phyloP scores from a whole-genome alignment of 2,888 invertebrate genomes.

The Himalopsyche anomala region DNA sequence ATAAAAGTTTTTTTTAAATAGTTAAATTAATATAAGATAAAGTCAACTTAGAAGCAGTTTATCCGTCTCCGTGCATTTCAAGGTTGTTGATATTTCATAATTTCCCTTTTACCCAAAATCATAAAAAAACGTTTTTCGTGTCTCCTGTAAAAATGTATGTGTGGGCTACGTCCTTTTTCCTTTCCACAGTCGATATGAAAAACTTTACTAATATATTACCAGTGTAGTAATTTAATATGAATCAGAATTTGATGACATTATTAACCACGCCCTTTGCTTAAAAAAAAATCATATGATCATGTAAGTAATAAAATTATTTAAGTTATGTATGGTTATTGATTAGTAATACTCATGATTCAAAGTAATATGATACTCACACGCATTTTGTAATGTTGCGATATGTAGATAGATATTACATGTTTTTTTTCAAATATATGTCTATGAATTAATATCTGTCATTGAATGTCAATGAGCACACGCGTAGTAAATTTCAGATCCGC shows the following conservation, averaged over 20 bases:
- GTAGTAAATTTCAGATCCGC: neutral
- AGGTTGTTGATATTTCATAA: too few relatives aligned
- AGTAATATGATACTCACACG: neutral
- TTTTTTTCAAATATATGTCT: neutral
- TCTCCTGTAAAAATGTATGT: too few relatives aligned
- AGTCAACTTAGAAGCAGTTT: too few relatives aligned
- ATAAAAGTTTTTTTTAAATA: too few relatives aligned
- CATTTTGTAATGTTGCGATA: neutral
- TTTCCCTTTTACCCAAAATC: too few relatives aligned
- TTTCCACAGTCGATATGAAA: too few relatives aligned
- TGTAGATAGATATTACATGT: neutral
- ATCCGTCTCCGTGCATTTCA: too few relatives aligned
- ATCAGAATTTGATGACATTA: neutral
- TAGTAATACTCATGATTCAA: neutral
- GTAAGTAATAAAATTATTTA: neutral
- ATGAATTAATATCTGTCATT: conserved; percentile 19
- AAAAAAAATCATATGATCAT: conserved; percentile 11
- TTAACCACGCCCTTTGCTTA: neutral
- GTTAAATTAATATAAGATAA: too few relatives aligned
- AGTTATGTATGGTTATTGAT: neutral
- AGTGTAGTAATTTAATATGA: too few relatives aligned
- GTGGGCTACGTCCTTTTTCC: too few relatives aligned
- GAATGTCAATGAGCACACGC: neutral
- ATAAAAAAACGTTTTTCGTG: too few relatives aligned
- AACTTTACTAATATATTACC: too few relatives aligned